Evolutionary conservation across 2,797 vertebrate species (phyloP), one percentile per base, ranked within the genome.

Genomic region (Micromesistius poutassou): DNA sequence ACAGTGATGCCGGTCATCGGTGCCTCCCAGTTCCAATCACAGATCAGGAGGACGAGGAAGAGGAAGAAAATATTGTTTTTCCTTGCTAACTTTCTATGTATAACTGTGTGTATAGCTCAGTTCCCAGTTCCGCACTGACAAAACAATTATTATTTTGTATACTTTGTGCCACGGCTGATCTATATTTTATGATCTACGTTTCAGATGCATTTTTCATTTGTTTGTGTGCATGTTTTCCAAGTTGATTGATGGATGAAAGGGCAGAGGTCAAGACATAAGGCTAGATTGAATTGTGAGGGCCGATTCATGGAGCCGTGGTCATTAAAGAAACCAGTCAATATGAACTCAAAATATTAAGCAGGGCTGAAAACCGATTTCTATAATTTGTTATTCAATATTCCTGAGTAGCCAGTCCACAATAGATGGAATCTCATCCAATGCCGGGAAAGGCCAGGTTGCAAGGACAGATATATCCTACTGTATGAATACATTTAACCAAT

Each of bases 311-410:
- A 31, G 74, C 74, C 33, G 31, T 71, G 75, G 74, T 80, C 78
- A 55, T 42, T 68, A 77, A 46, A 66, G 66, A 22, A 50, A 14
- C 35, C 16, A 13, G 42, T 84, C 81, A 16, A 85, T 86, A 83
- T 33, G 30, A 75, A 31, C 38, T 62, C 80, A 28, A 76, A 82
- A 78, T 75, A 73, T 81, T 25, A 88, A 84, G 83, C 82, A 74
- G 62, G 72, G 76, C 76, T 85, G 80, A 71, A 1, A 7, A 31
- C 1, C 74, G 30, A 73, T 83, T 77, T 82, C 82, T 79, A 81
- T 88, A 79, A 86, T 75, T 80, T 74, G 31, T 71, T 38, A 31
- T 28, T 86, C 85, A 81, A 89, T 86, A 82, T 77, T 74, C 14
- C 77, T 68, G 78, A 77, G 78, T 13, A 72, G 42, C 62, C 50